Base-by-base conservation (phyloP, 1,140 invertebrate genomes). In the Globodera rostochiensis region DNA sequence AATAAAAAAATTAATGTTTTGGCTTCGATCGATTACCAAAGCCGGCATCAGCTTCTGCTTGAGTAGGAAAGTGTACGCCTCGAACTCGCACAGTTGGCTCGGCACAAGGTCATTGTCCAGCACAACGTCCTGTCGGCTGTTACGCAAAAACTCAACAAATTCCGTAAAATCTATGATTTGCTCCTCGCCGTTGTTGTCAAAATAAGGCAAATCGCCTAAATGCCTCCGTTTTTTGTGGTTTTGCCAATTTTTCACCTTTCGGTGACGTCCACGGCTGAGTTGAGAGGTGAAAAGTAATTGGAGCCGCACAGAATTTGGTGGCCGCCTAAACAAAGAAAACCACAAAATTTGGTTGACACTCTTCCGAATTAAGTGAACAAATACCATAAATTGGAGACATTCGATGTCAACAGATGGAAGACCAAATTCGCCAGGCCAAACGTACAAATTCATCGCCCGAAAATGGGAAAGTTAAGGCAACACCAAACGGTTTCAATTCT, bases 381-480 rank as follows among this genome's bases (percentile, higher is more conserved):
- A 79, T 45, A 86, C 86, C 86, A 87, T 77, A 86, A 87, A 87
- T 76, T 87, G 86, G 11, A 87, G 80, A 47, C 80, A 87, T 64
- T 79, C 74, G 5, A 79, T 74, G 73, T 87, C 86, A n/a, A 87
- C 80, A 4, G 86, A 84, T 15, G 86, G 86, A 6, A 87, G 80
- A 73, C 86, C 86, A 73, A 87, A 87, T n/a, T 87, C 86, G 49
- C 86, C 85, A 15, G 86, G 86, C 86, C 86, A 87, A 46, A 87
- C 80, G 21, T 87, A 76, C 25, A 87, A 76, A 70, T 86, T 79
- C 83, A 87, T 83, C 53, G 45, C 15, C 1, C 50, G 11, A 53
- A 53, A 53, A 53, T 7, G 36, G 36, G 36, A 36, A 36, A 36
- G 36, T 36, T 36, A 36, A 36, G 0, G 2, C 36, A 36, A 36